These are phyloP conservation scores for Ramphastos sulfuratus DNA, from an alignment of 2,113 vertebrate species.

Conservation along the genomic window DNA sequence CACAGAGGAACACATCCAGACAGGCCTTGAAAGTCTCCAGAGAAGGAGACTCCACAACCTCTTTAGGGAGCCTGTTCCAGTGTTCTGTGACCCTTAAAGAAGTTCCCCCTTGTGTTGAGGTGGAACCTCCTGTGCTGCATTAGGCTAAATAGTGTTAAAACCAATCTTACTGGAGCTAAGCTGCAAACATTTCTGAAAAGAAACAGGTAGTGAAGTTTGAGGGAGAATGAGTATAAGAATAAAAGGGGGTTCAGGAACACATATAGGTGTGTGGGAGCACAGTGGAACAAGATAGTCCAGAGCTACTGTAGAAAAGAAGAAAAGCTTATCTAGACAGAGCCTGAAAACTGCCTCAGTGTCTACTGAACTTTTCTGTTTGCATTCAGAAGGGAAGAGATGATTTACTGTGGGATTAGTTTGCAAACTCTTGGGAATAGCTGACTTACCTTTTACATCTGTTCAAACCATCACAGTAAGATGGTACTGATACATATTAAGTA, in stretches of 20 bases:
- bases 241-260: neutral
- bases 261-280: rapidly evolving
- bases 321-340: neutral
- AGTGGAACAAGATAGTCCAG: neutral
- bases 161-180: neutral
- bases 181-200: neutral
- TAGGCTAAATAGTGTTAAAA: neutral
- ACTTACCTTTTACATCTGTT: too few species aligned
- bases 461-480: too few species aligned
- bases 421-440: neutral
- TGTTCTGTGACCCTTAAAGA: too few species aligned
- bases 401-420: neutral
- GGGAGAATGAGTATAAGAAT: neutral
- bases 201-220: neutral
- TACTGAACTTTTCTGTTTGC: neutral
- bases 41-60: too few species aligned
- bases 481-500: neutral
- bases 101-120: too few species aligned
- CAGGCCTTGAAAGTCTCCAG: too few species aligned
- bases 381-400: neutral
- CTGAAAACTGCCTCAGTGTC: neutral
- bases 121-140: too few species aligned
- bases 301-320: neutral
- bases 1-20: too few species aligned
- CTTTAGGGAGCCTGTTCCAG: too few species aligned